These are phyloP conservation scores for Lethrus apterus DNA, from an alignment of 1,140 invertebrate genomes.

Conservation along the genomic window DNA sequence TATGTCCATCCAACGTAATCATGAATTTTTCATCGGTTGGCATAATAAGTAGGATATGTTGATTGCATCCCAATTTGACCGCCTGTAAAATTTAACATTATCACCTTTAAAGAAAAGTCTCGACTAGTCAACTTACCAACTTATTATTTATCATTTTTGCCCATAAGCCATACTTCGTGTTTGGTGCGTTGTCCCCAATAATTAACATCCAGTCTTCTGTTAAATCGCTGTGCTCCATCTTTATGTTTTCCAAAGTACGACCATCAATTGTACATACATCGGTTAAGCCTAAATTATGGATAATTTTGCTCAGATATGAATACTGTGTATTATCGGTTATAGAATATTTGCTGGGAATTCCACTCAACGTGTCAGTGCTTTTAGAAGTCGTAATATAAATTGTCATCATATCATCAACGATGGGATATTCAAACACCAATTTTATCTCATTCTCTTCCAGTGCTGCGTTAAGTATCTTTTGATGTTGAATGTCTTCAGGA, in stretches of 20 bases:
- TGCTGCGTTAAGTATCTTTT: not conserved
- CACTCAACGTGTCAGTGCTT: conserved; percentile 13
- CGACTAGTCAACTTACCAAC: not conserved
- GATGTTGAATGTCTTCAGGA: conserved; percentile 5
- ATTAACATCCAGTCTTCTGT: conserved; percentile 23
- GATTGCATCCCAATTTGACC: conserved; percentile 12
- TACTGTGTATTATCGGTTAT: conserved; percentile 14
- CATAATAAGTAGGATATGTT: no score
- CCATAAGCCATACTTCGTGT: conserved; percentile 21
- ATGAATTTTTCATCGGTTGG: conserved; percentile 14
- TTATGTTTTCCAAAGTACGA: not conserved
- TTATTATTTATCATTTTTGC: conserved; percentile 16
- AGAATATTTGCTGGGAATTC: conserved; percentile 11
- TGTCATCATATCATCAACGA: conserved; percentile 12
- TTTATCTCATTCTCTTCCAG: conserved; percentile 15
- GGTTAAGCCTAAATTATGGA: conserved; percentile 14
- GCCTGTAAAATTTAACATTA: conserved; percentile 17
- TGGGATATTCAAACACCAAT: conserved; percentile 13
- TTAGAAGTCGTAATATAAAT: conserved; percentile 18
- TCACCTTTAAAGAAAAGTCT: conserved; percentile 13
- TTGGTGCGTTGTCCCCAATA: conserved; percentile 17
- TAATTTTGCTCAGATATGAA: conserved; percentile 7
- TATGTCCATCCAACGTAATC: conserved; percentile 20
- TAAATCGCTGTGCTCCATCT: conserved; percentile 5
- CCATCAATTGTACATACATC: conserved; percentile 17